Base-by-base conservation (phyloP, 2,888 invertebrate genomes). In the Xestia rhomboidea region DNA sequence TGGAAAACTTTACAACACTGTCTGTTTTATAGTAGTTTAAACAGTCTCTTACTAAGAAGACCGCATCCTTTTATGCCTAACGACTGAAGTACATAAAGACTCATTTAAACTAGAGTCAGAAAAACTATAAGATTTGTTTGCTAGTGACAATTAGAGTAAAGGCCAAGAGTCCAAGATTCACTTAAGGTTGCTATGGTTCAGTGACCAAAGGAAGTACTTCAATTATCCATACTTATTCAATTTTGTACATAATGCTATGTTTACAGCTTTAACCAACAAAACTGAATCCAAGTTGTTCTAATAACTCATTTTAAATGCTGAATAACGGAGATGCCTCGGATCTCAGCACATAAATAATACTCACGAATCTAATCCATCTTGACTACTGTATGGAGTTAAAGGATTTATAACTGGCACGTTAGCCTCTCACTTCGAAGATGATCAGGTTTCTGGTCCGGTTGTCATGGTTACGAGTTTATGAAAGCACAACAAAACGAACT, bases 391-490 rank as follows among this genome's bases (percentile, higher is more conserved):
- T 83, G 34, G 77, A 66, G 67, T 85, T 77, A 85, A 64, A 76
- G 82, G 73, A 85, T 84, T 84, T 86, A 86, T 76, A 73, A 63
- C 77, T 72, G 62, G 71, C 63, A 68, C 82, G 71, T 76, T 27
- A 80, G 74, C 85, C 85, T 80, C 83, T 85, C 86, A 85, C 84
- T 85, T 83, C 27, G 60, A 66, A 76, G 85, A 86, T 83, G 84
- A 73, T 76, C 80, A 27, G 44, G 67, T 79, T 73, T 75, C 70
- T 72, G 38, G 21, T 64, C 63, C 27, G 5, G 60, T 77, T 74
- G 54, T 44, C 30, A 71, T 71, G 62, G 68, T 44, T 67, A 66
- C 64, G 41, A 51, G 34, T 62, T 21, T 62, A 21, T 21, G 62
- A 34, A 34, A 13, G 44, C 83, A 76, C 78, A 67, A 75, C 51